Evolutionary conservation across 2,888 invertebrate genomes (phyloP), one percentile per base, ranked within the genome.

Genomic region (Eristalis pertinax): DNA sequence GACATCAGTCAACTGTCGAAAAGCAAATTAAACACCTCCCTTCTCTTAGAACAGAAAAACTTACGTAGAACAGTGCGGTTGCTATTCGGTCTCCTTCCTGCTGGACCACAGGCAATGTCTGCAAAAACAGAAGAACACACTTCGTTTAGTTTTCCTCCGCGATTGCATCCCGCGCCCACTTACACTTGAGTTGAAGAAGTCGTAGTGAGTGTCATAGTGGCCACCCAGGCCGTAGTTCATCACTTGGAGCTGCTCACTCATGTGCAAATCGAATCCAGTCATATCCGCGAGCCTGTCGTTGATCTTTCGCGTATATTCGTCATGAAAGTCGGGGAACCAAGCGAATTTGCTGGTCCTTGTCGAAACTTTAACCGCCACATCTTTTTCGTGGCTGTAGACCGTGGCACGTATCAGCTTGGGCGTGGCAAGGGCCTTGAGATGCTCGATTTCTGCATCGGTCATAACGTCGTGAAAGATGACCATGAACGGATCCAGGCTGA

Each of bases 21-120:
- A 10, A 32, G 63, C 67, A 2, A 56, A 19, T 60, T 29, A 64
- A 56, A 19, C 19, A 4, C 1, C 22, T 26, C 13, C 19, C 38
- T 19, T n/a, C 4, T n/a, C 13, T 10, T 22, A 15, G 8, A 8
- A 4, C 19, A 10, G 10, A 11, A 38, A 19, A 10, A 96, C 97
- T 97, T 94, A 99, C 98, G 93, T 99, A 99, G 93, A 98, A 98
- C 32, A 99, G 94, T 82, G 98, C 97, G 0, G 99, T 99, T 1
- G 99, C 99, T 90, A 99, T 99, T 90, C 99, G 95, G 94, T 99
- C 99, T 50, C 99, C 99, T 15, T 85, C 83, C 32, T 88, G 8
- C 15, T 76, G 11, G 4, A 90, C 88, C 10, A 89, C 75, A 10
- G 79, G 65, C 2, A 62, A 24, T 2, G 63, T 81, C 92, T 91